Base-by-base conservation (phyloP, 1,140 invertebrate species). In the Brachionus manjavacas region DNA sequence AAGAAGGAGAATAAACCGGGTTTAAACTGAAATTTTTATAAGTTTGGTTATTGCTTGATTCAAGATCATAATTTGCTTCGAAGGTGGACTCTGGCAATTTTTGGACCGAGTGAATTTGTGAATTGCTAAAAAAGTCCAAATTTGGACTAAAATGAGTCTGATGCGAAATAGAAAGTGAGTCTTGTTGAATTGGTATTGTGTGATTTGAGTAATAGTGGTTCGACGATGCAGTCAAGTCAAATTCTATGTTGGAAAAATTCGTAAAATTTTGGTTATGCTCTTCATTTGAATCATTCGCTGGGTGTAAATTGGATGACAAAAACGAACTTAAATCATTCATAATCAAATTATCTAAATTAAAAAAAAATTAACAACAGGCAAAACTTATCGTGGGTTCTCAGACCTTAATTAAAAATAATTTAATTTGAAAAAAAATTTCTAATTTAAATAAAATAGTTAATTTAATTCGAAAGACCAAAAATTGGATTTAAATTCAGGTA, bases 321-420 rank as follows among this genome's bases (percentile, higher is more conserved):
- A 76, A 76, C 46, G 72, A 76, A 25, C 43, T 76, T 76, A 76
- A 49, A 76, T 76, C 72, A 49, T 76, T 76, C 72, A 76, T 76
- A 76, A 76, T 76, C 43, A 49, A 76, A 76, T 76, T 72, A 72
- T 72, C 66, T 60, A 60, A 60, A 60, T 60, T 39, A 70, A 70
- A 31, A 70, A 31, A 31, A 70, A 70, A 70, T n/a, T 35, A 31
- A 70, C 25, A 31, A 31, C 3, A 70, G 25, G 25, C 60, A 20
- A 66, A 60, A 20, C 9, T 60, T 20, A 25, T 35, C 66, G 66
- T 35, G 66, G 66, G 25, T 70, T 70, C 9, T 35, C 35, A 31
- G 14, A 16, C 14, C n/a, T 70, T 70, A 70, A 35, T 70, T 70
- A 35, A 35, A 39, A 70, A 25, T 31, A 70, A 35, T 70, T 70